Conservation (phyloP, 2,113 vertebrate genomes). For the Eupsittula cactorum region DNA sequence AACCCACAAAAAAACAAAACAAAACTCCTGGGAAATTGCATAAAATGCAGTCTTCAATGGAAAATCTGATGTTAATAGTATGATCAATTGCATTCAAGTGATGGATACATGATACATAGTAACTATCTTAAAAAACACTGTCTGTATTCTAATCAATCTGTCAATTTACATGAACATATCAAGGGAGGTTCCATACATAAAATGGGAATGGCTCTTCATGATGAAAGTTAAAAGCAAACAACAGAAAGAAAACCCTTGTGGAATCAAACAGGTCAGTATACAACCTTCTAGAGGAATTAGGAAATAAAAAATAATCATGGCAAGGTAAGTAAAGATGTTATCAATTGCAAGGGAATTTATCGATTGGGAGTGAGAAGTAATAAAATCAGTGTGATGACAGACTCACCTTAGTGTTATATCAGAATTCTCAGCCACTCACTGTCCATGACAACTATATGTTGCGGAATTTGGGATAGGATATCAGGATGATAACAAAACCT, state of each 20-base stretch:
- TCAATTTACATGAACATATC: neutral
- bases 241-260: neutral
- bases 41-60: neutral
- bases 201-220: rapidly evolving
- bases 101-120: neutral
- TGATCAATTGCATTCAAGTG: neutral
- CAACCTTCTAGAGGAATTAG: neutral
- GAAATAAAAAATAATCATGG: neutral
- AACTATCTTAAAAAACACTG: neutral
- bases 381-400: neutral
- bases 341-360: neutral
- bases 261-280: neutral
- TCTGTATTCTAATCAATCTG: neutral
- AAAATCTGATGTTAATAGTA: neutral
- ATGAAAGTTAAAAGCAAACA: neutral
- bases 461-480: neutral
- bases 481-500: neutral
- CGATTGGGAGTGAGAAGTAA: neutral
- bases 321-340: neutral
- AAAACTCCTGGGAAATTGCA: neutral
- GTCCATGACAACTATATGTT: neutral
- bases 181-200: neutral
- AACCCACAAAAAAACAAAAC: rapidly evolving
- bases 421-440: neutral
- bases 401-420: neutral